A percentile compares a stretch with the other conserved stretches of the same genome.
Conservation (phyloP, 2,113 vertebrate species). For the Cryptoleucopteryx plumbea region DNA sequence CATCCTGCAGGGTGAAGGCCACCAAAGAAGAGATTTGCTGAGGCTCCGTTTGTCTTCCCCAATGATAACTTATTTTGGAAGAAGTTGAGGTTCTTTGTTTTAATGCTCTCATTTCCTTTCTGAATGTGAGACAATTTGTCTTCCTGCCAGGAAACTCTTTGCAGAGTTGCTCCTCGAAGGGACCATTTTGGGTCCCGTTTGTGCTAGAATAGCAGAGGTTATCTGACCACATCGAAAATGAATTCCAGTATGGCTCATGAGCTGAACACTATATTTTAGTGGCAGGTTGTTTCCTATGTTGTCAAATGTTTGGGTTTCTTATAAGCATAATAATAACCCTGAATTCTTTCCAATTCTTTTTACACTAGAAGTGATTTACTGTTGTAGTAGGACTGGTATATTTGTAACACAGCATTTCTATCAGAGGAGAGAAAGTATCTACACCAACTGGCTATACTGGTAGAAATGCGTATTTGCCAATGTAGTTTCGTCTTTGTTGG, state of each 20-base stretch:
- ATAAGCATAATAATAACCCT: not conserved
- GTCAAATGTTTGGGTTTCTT: constrained; percentile 9
- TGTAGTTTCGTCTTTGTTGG: not conserved
- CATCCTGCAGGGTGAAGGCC: constrained; percentile 47
- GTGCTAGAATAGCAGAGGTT: constrained; percentile 8
- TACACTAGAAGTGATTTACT: not conserved
- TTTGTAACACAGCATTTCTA: not conserved
- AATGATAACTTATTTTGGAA: constrained; percentile 38
- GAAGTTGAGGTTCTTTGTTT: not conserved
- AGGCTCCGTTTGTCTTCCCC: not conserved
- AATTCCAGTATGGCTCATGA: not conserved
- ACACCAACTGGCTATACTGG: not conserved
- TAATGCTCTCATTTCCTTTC: constrained; percentile 54
- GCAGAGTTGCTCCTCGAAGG: not conserved
- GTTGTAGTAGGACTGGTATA: not conserved
- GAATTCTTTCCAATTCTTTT: not conserved
- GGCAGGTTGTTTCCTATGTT: constrained; percentile 40
- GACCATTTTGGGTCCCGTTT: not conserved
- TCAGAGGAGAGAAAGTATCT: not conserved
- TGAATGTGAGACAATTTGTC: constrained; percentile 25
- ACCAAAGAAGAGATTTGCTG: not conserved
- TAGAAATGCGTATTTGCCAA: not conserved
- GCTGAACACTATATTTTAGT: not conserved
- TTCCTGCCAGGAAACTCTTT: constrained; percentile 43
- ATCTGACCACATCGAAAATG: not conserved